Evolutionary conservation across 2,888 invertebrate species (phyloP).

Genomic region (Zele albiditarsus): DNA sequence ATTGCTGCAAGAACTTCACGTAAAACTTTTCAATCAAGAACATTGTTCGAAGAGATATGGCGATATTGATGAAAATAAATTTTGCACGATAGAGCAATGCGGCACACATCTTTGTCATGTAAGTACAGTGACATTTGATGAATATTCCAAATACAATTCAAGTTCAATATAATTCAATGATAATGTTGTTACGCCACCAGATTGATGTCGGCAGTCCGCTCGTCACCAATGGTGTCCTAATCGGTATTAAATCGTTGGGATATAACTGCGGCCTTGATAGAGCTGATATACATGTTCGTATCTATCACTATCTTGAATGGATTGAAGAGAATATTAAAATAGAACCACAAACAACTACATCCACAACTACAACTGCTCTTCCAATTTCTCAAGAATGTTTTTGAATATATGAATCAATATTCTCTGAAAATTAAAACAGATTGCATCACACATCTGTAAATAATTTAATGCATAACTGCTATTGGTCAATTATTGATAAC

Average conservation of each 20-base stretch:
- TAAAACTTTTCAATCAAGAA: background rate
- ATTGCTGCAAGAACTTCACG: background rate
- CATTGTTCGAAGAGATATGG: background rate
- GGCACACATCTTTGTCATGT: conserved; percentile 6
- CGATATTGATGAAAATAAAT: background rate
- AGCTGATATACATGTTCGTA: background rate
- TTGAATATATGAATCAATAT: background rate
- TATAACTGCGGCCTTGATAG: background rate
- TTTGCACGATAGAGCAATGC: background rate
- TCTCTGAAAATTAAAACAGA: too few species aligned
- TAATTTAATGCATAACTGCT: too few species aligned
- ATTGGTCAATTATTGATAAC: too few species aligned
- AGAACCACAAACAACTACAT: background rate
- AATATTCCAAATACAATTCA: background rate
- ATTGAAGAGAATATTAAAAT: background rate
- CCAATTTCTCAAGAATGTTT: background rate
- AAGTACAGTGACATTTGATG: background rate
- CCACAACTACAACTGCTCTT: background rate
- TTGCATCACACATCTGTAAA: too few species aligned
- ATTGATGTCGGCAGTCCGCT: conserved; percentile 1
- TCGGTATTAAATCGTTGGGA: background rate
- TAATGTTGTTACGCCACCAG: background rate
- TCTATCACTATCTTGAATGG: conserved; percentile 1
- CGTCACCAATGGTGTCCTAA: background rate
- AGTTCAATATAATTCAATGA: background rate